Conservation (phyloP, 2,888 invertebrate species). For the Osedax frankpressi region DNA sequence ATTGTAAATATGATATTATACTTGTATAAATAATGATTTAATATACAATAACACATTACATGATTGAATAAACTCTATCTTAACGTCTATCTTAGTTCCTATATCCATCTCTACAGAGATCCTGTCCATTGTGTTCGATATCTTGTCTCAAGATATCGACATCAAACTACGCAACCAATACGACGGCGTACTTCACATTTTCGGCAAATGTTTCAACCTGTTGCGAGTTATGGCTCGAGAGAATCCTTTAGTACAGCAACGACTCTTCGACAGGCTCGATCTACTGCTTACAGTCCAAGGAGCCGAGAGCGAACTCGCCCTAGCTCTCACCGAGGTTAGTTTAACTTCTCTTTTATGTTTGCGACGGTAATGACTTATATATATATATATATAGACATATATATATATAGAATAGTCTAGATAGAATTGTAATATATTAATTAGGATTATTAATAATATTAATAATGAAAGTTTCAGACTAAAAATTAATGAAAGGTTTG, state of each 20-base stretch:
- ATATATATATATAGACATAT: too few species aligned
- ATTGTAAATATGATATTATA: too few species aligned
- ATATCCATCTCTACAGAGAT: conserved; percentile 31
- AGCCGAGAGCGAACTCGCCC: conserved; percentile 36
- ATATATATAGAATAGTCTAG: too few species aligned
- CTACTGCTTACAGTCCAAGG: conserved; percentile 37
- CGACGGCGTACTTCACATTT: conserved; percentile 33
- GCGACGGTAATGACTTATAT: too few species aligned
- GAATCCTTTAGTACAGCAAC: conserved; percentile 37
- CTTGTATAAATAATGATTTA: too few species aligned
- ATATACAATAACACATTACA: too few species aligned
- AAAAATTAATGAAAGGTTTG: too few species aligned
- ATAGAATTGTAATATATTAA: too few species aligned
- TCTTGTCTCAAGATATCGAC: conserved; percentile 40
- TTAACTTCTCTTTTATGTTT: too few species aligned
- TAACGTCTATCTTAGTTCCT: neutral
- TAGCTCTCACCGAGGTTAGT: conserved; percentile 33
- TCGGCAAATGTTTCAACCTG: conserved; percentile 36
- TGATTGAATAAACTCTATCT: too few species aligned
- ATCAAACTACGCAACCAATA: conserved; percentile 41
- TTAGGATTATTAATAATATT: too few species aligned
- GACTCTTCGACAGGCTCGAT: conserved; percentile 41
- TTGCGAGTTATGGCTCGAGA: conserved; percentile 35
- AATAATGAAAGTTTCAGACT: too few species aligned
- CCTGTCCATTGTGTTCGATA: conserved; percentile 38